These are phyloP conservation scores for Neoscelio sp. DNA, from an alignment of 2,888 invertebrate genomes.

Conservation along the genomic window DNA sequence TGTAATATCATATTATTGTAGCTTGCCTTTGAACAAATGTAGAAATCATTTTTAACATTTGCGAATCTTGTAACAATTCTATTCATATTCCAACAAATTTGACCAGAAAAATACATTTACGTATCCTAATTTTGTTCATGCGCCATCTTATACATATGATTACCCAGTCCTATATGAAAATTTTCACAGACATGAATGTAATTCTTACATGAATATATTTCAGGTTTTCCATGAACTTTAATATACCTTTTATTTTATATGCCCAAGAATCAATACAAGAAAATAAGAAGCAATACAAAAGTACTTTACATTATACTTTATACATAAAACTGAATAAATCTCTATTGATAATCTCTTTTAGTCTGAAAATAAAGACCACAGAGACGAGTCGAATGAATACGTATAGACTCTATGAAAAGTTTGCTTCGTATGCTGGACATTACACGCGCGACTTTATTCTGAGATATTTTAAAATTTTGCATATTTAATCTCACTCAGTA, in stretches of 20 bases:
- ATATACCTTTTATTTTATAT: too few relatives aligned
- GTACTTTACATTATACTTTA: conserved; percentile 40
- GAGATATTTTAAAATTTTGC: conserved; percentile 22
- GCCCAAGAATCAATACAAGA: not conserved
- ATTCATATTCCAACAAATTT: not conserved
- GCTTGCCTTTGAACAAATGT: conserved; percentile 8
- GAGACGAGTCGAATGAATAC: conserved; percentile 63
- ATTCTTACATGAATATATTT: too few relatives aligned
- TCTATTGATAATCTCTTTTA: conserved; percentile 64
- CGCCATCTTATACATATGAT: conserved; percentile 4
- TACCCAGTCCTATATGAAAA: not conserved
- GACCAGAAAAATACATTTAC: not conserved
- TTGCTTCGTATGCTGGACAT: conserved; percentile 42
- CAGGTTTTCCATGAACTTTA: too few relatives aligned
- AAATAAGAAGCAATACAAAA: conserved; percentile 5
- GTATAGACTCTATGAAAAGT: conserved; percentile 47
- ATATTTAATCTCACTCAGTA: conserved; percentile 8
- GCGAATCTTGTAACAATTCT: conserved; percentile 7
- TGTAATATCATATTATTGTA: conserved; percentile 15
- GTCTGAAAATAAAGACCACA: conserved; percentile 48
- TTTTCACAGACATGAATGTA: not conserved
- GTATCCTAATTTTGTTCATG: conserved; percentile 22
- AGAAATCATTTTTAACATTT: too few relatives aligned
- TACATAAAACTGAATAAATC: conserved; percentile 43
- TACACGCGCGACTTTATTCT: conserved; percentile 34